Percentiles rank a stretch among this genome's conserved stretches.
phyloP scores from a whole-genome alignment of 2,797 vertebrate genomes.

The Sebastes ruberrimus region DNA sequence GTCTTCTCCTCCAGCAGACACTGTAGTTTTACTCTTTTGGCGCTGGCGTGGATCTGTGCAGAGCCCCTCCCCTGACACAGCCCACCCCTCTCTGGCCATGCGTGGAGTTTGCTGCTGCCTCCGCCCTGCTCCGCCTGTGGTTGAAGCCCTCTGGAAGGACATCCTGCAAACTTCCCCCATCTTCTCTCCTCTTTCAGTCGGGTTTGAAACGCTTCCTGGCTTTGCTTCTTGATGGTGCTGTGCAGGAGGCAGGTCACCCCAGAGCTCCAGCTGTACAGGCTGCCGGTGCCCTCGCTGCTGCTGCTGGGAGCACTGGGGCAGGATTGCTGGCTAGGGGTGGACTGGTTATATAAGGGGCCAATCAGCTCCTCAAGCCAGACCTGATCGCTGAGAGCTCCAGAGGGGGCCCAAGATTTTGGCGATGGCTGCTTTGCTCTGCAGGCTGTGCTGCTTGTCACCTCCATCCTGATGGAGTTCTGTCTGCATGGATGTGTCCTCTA shows the following conservation, averaged over 20 bases:
- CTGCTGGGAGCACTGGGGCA: slow-evolving; percentile 42
- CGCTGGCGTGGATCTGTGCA: slow-evolving; percentile 24
- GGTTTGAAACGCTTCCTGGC: slow-evolving; percentile 60
- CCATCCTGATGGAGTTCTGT: slow-evolving; percentile 26
- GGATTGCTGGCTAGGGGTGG: slow-evolving; percentile 40
- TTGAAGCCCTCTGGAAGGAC: slow-evolving; percentile 7
- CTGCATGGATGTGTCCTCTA: slow-evolving; percentile 37
- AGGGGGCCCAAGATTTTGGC: slow-evolving; percentile 16
- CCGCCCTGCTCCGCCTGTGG: slow-evolving; percentile 18
- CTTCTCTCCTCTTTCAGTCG: slow-evolving; percentile 40
- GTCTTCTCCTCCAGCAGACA: slow-evolving; percentile 75
- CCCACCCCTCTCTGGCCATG: slow-evolving; percentile 44
- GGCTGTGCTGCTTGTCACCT: neutral
- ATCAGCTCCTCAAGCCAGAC: slow-evolving; percentile 64
- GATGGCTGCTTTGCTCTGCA: neutral
- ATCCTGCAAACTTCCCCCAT: slow-evolving; percentile 36
- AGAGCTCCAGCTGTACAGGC: slow-evolving; percentile 69
- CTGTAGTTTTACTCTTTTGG: slow-evolving; percentile 45
- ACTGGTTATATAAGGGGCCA: slow-evolving; percentile 21
- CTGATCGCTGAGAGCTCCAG: slow-evolving; percentile 17
- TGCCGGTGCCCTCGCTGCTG: slow-evolving; percentile 64
- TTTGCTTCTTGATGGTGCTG: slow-evolving; percentile 70
- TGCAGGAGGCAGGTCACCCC: slow-evolving; percentile 61
- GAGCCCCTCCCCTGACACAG: slow-evolving; percentile 53
- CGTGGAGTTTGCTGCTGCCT: slow-evolving; percentile 24